A percentile compares a stretch with the other conserved stretches of the same genome.
phyloP scores from a whole-genome alignment of 2,888 invertebrate species.

The Drosophila mettleri region DNA sequence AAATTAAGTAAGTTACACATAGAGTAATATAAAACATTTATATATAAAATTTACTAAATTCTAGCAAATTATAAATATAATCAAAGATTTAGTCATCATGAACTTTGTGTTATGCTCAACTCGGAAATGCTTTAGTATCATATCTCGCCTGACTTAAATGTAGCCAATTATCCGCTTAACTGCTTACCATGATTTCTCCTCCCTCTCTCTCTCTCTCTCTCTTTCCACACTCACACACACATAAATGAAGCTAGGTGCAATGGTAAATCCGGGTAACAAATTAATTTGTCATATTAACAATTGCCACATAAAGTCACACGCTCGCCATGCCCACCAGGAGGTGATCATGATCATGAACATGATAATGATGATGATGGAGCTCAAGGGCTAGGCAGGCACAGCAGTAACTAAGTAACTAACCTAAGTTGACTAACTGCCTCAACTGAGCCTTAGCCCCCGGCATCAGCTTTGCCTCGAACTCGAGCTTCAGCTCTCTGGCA shows the following conservation, averaged over 20 bases:
- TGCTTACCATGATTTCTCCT: constrained; percentile 31
- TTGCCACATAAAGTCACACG: constrained; percentile 76
- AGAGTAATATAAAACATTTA: not conserved
- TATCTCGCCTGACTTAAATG: not conserved
- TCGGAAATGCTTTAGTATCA: constrained; percentile 1
- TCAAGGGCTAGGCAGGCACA: constrained; percentile 35
- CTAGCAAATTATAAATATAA: not conserved
- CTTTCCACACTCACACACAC: constrained; percentile 4
- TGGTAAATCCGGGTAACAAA: constrained; percentile 77
- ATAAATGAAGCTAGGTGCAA: constrained; percentile 36
- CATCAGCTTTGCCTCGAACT: constrained; percentile 15
- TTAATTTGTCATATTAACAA: constrained; percentile 81
- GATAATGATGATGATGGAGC: constrained; percentile 33
- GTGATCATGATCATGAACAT: constrained; percentile 34
- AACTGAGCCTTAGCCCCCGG: constrained; percentile 49
- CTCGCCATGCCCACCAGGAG: constrained; percentile 49
- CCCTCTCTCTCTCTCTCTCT: not conserved
- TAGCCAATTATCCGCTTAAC: constrained; percentile 14
- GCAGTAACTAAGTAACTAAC: constrained; percentile 38
- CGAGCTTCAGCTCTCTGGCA: too few species aligned
- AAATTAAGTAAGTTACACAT: not conserved
- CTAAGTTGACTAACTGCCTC: constrained; percentile 55
- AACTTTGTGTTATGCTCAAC: not conserved
- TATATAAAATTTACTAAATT: not conserved
- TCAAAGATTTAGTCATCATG: not conserved